Evolutionary conservation across 2,113 vertebrate species (phyloP).

Genomic region (Eptesicus fuscus): DNA sequence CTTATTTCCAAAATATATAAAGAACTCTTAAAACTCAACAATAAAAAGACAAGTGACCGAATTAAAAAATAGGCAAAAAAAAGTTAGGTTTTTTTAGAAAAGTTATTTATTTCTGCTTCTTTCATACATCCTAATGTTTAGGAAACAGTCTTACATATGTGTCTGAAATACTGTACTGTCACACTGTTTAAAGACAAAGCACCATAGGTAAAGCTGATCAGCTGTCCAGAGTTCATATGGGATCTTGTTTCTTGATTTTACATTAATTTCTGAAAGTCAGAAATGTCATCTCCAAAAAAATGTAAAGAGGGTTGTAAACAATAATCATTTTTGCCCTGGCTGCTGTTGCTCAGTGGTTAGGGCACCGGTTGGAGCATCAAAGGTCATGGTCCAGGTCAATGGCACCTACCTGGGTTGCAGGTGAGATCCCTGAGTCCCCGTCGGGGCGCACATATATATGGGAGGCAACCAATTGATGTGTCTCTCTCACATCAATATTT

Average conservation of each 20-base stretch:
- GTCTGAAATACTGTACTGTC: neutral
- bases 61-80: neutral
- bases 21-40: neutral
- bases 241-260: neutral
- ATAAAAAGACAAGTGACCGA: neutral
- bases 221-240: neutral
- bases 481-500: too few relatives aligned
- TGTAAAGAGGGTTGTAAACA: conserved; percentile 34
- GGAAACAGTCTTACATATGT: neutral
- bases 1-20: neutral
- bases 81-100: conserved; percentile 72
- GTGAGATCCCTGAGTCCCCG: too few relatives aligned
- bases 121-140: conserved; percentile 52
- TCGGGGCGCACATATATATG: too few relatives aligned
- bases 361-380: too few relatives aligned
- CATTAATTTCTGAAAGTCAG: neutral
- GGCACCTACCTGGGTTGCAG: too few relatives aligned
- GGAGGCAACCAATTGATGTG: too few relatives aligned
- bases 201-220: neutral
- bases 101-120: conserved; percentile 78
- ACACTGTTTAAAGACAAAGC: conserved; percentile 33
- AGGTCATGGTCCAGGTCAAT: too few relatives aligned
- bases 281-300: conserved; percentile 35
- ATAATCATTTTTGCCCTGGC: conserved; percentile 50
- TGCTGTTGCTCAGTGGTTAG: too few relatives aligned